phyloP scores from a whole-genome alignment of 1,140 invertebrate species.

The Mercenaria mercenaria region DNA sequence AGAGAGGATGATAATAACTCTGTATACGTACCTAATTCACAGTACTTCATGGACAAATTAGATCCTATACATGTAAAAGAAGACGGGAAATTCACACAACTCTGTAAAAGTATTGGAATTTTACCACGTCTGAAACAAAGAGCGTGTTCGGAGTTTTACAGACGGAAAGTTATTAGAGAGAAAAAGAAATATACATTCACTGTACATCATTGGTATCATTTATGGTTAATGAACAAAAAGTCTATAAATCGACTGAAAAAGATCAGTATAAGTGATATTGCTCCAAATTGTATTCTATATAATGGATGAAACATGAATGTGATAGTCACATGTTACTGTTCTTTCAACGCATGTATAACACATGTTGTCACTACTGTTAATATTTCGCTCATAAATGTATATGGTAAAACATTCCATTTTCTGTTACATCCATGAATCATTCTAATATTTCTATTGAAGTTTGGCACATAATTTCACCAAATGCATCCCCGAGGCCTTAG shows the following conservation, averaged over 20 bases:
- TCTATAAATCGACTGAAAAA: neutral
- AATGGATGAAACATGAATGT: neutral
- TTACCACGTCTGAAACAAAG: neutral
- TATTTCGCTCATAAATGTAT: no score
- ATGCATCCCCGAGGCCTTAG: no score
- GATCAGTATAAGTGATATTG: neutral
- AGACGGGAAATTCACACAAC: neutral
- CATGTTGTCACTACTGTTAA: no score
- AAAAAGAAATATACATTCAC: neutral
- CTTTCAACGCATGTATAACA: no score
- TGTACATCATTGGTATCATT: neutral
- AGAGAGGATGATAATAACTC: neutral
- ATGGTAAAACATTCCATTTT: no score
- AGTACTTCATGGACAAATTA: slow-evolving; percentile 36
- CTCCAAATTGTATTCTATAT: neutral
- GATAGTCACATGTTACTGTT: no score
- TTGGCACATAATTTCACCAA: no score
- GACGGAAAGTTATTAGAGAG: neutral
- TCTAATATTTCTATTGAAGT: no score
- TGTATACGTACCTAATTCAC: slow-evolving; percentile 40
- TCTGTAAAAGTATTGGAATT: neutral
- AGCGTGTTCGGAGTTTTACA: neutral
- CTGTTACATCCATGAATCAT: no score
- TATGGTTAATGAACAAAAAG: neutral
- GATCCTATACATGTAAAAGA: neutral